These are phyloP conservation scores for Orchesella flavescens DNA, from an alignment of 2,888 invertebrate species.

Conservation along the genomic window DNA sequence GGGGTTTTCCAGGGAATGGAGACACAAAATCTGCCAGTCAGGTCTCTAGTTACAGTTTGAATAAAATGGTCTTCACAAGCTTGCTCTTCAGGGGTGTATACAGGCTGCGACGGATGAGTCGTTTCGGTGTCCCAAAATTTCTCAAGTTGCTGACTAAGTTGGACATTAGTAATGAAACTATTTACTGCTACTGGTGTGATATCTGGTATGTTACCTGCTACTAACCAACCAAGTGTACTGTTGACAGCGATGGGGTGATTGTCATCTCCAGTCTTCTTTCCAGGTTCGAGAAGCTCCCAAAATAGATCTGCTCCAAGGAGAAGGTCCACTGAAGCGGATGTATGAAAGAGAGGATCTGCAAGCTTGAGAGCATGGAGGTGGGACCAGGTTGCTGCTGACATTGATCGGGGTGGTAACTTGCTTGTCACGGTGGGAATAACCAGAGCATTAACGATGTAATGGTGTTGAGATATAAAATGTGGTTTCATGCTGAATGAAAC, in stretches of 20 bases:
- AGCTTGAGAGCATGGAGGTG: slow-evolving; percentile 40
- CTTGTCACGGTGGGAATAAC: slow-evolving; percentile 31
- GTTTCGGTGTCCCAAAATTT: slow-evolving; percentile 43
- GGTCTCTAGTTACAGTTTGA: not conserved
- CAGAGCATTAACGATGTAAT: slow-evolving; percentile 20
- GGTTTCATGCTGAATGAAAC: slow-evolving; percentile 5
- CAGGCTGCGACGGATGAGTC: not conserved
- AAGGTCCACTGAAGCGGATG: slow-evolving; percentile 38
- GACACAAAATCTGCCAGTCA: not conserved
- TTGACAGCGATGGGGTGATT: not conserved
- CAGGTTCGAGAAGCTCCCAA: slow-evolving; percentile 23
- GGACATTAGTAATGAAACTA: not conserved
- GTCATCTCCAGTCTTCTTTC: slow-evolving; percentile 14
- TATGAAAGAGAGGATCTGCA: slow-evolving; percentile 52
- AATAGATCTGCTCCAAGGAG: slow-evolving; percentile 54
- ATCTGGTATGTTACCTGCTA: not conserved
- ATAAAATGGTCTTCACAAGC: slow-evolving; percentile 29
- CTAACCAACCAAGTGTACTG: not conserved
- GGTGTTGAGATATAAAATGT: not conserved
- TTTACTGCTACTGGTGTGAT: not conserved
- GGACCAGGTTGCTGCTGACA: not conserved
- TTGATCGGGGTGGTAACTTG: not conserved
- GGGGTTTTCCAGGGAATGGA: slow-evolving; percentile 1
- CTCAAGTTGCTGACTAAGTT: slow-evolving; percentile 12
- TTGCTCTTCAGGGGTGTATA: slow-evolving; percentile 18